phyloP scores from a whole-genome alignment of 2,113 vertebrate species.

The Xenopus laevis region DNA sequence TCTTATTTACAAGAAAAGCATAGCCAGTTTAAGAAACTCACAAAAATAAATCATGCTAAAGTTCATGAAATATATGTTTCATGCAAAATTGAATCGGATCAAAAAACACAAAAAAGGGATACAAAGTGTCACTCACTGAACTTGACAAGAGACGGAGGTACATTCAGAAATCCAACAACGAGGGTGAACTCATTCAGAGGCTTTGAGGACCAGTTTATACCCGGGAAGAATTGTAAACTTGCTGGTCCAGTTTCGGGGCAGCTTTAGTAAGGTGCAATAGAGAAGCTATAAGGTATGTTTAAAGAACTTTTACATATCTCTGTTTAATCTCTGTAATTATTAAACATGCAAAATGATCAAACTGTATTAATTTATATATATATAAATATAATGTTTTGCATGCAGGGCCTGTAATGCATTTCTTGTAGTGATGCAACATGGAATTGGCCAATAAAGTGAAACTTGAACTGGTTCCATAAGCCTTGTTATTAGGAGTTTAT shows the following conservation, averaged over 20 bases:
- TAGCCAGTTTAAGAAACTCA: conserved; percentile 33
- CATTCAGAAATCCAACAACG: conserved; percentile 30
- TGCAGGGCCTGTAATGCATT: conserved; percentile 30
- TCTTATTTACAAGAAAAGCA: conserved; percentile 37
- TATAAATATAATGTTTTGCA: conserved; percentile 20
- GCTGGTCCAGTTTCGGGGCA: conserved; percentile 26
- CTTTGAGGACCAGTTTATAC: conserved; percentile 24
- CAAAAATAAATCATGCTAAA: conserved; percentile 41
- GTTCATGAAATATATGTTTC: conserved; percentile 31
- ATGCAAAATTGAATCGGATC: conserved; percentile 22
- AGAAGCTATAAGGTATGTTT: not conserved
- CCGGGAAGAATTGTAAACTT: conserved; percentile 38
- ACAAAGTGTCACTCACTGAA: conserved; percentile 28
- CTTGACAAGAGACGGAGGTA: conserved; percentile 32
- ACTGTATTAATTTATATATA: not conserved
- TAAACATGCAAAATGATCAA: conserved; percentile 27
- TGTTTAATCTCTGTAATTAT: conserved; percentile 13
- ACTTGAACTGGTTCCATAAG: not conserved
- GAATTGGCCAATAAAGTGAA: not conserved
- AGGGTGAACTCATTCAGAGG: conserved; percentile 9
- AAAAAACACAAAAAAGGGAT: conserved; percentile 27
- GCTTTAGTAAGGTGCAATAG: conserved; percentile 28
- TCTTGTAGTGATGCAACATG: conserved; percentile 3
- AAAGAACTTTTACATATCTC: not conserved
- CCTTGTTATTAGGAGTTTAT: not conserved